These are phyloP conservation scores for Ctenopoma kingsleyae DNA, from an alignment of 2,797 vertebrate species.

Conservation along the genomic window DNA sequence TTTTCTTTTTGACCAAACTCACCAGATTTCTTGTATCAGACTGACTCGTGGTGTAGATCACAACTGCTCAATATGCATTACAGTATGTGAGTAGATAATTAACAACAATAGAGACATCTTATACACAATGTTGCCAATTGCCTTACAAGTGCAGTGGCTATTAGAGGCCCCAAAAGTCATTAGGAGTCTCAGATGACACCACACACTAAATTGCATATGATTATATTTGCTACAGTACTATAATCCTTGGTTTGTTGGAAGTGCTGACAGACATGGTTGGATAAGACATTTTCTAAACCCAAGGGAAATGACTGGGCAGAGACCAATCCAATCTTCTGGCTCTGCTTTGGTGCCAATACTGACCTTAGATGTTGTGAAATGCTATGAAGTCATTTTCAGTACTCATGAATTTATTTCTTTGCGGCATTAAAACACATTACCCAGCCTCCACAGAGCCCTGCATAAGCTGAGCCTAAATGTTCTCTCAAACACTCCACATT, in stretches of 20 bases:
- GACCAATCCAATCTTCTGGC: neutral
- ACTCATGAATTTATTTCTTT: too few relatives aligned
- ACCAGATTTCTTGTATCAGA: neutral
- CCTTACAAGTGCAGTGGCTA: neutral
- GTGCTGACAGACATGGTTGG: slow-evolving; percentile 5
- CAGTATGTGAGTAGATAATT: neutral
- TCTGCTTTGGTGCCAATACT: neutral
- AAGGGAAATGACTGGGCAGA: neutral
- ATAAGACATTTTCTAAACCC: neutral
- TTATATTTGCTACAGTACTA: slow-evolving; percentile 4
- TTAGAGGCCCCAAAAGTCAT: slow-evolving; percentile 15
- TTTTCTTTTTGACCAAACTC: neutral
- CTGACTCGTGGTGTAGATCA: neutral
- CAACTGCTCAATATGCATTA: neutral
- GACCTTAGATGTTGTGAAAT: too few relatives aligned
- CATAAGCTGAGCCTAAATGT: too few relatives aligned
- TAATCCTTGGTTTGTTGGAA: neutral
- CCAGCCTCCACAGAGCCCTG: too few relatives aligned
- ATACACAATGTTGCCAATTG: slow-evolving; percentile 3
- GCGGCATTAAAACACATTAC: too few relatives aligned
- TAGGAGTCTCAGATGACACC: slow-evolving; percentile 20
- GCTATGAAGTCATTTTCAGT: too few relatives aligned
- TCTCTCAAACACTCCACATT: too few relatives aligned
- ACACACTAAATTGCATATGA: slow-evolving; percentile 21
- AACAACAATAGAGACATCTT: slow-evolving; percentile 5